Base-by-base conservation (phyloP, 2,797 vertebrate species). In the Hypotaenidia okinawae region DNA sequence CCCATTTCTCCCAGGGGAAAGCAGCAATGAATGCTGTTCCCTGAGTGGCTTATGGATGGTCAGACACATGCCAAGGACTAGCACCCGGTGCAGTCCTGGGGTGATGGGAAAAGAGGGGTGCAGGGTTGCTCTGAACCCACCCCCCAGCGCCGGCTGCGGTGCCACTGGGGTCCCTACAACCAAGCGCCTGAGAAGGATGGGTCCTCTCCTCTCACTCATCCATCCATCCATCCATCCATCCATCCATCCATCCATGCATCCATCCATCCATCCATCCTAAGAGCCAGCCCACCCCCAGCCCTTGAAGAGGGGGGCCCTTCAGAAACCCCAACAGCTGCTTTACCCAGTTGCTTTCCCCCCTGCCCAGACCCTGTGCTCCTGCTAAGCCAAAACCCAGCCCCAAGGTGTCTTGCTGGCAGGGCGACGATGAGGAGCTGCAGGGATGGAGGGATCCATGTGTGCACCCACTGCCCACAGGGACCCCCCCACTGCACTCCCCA, bases 181-280 rank as follows among this genome's bases (percentile, higher is more conserved):
- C 35, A 8, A 3, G 5, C 0, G 0, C 30, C 61, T 0, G 4
- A 23, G 37, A 37, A 43, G 69, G 85, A 81, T 1, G 10, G 22
- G 7, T 5, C 41, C 58, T 70, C 5, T 1, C 66, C 30, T 41
- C 30, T 62, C 27, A 2, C 43, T 35, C 45, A 10, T 47, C 45
- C 45, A 47, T 47, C 45, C 45, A 47, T 47, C 45, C 45, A 45
- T 45, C 45, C 18, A 45, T 45, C 43, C 43, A 45, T 45, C 43
- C 43, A 45, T 45, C 43, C 43, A 45, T 45, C 43, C 43, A 45
- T 45, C 43, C 43, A 45, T 45, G 17, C 43, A 45, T 45, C 43
- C 43, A 45, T 45, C 43, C 19, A 19, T 19, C 21, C 25, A 3
- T 10, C 30, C 52, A 33, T 7, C 73, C 66, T 13, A 12, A 33